Percentiles rank a stretch among this genome's conserved stretches.
Conservation (phyloP, 2,888 invertebrate genomes). For the Caenorhabditis wallacei region DNA sequence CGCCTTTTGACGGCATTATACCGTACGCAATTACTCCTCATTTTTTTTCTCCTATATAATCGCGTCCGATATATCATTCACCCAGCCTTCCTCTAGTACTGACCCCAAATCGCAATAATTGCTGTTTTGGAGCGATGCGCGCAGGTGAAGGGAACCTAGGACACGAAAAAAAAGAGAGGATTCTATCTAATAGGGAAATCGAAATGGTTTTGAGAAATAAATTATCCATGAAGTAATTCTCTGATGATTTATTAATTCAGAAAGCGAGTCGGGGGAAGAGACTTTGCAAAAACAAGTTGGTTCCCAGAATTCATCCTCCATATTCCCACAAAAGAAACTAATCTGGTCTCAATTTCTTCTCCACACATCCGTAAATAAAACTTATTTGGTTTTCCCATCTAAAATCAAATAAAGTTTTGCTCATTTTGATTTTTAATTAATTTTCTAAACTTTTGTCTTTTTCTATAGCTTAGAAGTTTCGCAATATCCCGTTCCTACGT, state of each 20-base stretch:
- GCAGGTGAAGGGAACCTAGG: slow-evolving; percentile 15
- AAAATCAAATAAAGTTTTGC: slow-evolving; percentile 9
- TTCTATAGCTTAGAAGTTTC: slow-evolving; percentile 1
- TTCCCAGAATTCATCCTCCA: background rate
- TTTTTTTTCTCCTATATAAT: slow-evolving; percentile 48
- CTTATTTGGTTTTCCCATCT: background rate
- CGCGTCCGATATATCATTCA: slow-evolving; percentile 55
- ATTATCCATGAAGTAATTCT: background rate
- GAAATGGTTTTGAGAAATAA: background rate
- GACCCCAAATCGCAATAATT: slow-evolving; percentile 57
- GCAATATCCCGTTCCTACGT: background rate
- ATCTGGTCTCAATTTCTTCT: slow-evolving; percentile 34
- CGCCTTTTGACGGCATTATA: slow-evolving; percentile 17
- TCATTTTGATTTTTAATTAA: slow-evolving; percentile 9
- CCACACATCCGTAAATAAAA: slow-evolving; percentile 15
- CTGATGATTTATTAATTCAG: background rate
- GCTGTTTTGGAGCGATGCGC: slow-evolving; percentile 50
- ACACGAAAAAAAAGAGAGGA: background rate
- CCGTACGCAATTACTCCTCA: slow-evolving; percentile 49
- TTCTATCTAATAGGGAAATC: background rate
- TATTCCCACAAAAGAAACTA: slow-evolving; percentile 15
- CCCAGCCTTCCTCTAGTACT: slow-evolving; percentile 32
- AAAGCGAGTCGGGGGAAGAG: background rate
- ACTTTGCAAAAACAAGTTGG: background rate
- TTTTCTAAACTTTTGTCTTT: slow-evolving; percentile 2